Evolutionary conservation across 2,888 invertebrate species (phyloP), one percentile per base, ranked within the genome.

Genomic region (Neoitamus cyanurus): DNA sequence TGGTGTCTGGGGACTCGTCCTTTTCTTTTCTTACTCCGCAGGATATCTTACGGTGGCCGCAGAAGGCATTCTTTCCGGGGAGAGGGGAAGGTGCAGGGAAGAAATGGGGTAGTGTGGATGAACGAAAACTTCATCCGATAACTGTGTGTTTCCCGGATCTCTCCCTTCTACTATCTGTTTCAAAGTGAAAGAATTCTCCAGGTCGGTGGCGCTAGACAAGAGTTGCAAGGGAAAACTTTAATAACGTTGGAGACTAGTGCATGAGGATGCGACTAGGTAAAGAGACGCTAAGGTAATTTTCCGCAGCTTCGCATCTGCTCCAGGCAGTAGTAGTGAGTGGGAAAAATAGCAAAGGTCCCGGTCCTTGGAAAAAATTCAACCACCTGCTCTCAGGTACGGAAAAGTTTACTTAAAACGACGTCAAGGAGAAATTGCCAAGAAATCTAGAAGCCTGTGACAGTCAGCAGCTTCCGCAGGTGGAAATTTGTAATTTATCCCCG

Each of bases 161-260:
- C 13, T 42, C 46, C 78, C 25, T 28, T 78, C 31, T 42, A 36
- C 69, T 82, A 82, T 82, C 69, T 82, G 37, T 36, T 82, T 82
- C 25, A 82, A 80, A 82, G 82, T 69, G 69, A 37, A 82, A 20
- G 69, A 82, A 68, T 82, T 82, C 69, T 82, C 69, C 68, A 82
- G 69, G 37, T 82, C 82, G 82, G 37, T 37, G 69, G 68, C 82
- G 58, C 58, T 80, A 80, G 80, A 80, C 80, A 68, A 80, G 68
- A 80, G 68, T 34, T 69, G 69, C 37, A 69, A 82, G 69, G 68
- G 69, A 82, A 82, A 82, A 82, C 69, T 82, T 82, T 82, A 82
- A 82, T 82, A 82, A 82, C 69, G 30, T 82, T 25, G 70, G 70
- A 69, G 25, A 68, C 13, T 20, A 78, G 69, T 82, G 36, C 82